Evolutionary conservation across 2,797 vertebrate genomes (phyloP).

Genomic region (Adelosebastes latens): DNA sequence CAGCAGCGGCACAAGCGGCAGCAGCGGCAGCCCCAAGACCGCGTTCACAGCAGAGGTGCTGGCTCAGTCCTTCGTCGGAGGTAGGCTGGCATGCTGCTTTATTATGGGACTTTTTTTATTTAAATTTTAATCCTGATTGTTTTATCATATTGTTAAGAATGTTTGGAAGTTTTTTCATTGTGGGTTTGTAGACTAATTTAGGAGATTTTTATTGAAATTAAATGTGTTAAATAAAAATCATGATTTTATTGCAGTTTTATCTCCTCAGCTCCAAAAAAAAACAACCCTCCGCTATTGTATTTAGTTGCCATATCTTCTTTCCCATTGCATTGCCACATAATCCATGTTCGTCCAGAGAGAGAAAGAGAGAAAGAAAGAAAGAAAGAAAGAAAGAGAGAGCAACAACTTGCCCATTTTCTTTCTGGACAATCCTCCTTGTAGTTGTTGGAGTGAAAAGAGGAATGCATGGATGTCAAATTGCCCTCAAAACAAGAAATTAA

Average conservation of each 20-base stretch:
- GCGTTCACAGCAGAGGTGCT: constrained; percentile 97
- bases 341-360: constrained; percentile 70
- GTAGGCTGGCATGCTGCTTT: constrained; percentile 73
- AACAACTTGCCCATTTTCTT: too few relatives aligned
- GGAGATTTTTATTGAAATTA: not conserved
- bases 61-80: constrained; percentile 96
- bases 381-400: too few relatives aligned
- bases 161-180: not conserved
- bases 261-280: constrained; percentile 67
- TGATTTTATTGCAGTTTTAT: constrained; percentile 22
- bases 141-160: not conserved
- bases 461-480: too few relatives aligned
- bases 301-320: constrained; percentile 81
- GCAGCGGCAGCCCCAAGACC: constrained; percentile 85
- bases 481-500: not conserved
- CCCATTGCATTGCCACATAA: constrained; percentile 76
- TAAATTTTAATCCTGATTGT: not conserved
- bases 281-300: constrained; percentile 66
- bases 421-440: too few relatives aligned
- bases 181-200: not conserved
- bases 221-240: not conserved
- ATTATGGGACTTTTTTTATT: not conserved
- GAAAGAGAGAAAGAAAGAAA: constrained; percentile 15
- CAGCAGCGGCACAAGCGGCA: not conserved
- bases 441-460: too few relatives aligned